These are phyloP conservation scores for Invenusta paracnida DNA, from an alignment of 2,888 invertebrate species.

Conservation along the genomic window DNA sequence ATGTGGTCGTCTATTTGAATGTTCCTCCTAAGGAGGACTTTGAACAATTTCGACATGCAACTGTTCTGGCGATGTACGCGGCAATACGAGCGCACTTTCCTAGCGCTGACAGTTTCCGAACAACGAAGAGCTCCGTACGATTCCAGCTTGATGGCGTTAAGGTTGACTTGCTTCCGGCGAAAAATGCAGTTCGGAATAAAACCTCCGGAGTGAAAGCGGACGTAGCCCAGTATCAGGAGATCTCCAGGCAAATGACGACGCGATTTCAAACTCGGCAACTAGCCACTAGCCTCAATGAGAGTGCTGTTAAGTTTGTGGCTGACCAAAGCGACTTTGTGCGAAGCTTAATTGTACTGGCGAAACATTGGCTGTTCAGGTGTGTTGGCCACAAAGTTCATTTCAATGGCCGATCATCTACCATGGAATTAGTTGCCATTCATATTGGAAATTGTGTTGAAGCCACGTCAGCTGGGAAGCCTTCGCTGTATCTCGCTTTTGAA, in stretches of 20 bases:
- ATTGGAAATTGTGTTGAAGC: too few relatives aligned
- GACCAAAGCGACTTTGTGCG: background rate
- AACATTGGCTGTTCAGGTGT: slow-evolving; percentile 2
- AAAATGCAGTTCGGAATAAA: background rate
- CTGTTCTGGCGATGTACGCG: background rate
- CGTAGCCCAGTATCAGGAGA: background rate
- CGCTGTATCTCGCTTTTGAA: background rate
- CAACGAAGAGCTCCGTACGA: background rate
- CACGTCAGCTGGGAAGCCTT: background rate
- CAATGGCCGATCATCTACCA: background rate
- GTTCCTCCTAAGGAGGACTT: background rate
- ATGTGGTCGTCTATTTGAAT: background rate
- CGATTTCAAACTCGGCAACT: background rate
- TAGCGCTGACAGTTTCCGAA: background rate
- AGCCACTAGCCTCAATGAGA: background rate
- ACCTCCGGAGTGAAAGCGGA: background rate
- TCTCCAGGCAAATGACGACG: background rate
- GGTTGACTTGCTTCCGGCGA: background rate
- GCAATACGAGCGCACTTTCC: background rate
- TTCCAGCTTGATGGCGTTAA: background rate
- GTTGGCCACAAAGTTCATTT: background rate
- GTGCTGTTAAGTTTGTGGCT: background rate
- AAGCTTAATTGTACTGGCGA: background rate
- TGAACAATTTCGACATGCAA: background rate
- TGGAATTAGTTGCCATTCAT: slow-evolving; percentile 3